Evolutionary conservation across 53 echinoderm and acorn worm genomes (phyloP).

Genomic region (Paracentrotus lividus): DNA sequence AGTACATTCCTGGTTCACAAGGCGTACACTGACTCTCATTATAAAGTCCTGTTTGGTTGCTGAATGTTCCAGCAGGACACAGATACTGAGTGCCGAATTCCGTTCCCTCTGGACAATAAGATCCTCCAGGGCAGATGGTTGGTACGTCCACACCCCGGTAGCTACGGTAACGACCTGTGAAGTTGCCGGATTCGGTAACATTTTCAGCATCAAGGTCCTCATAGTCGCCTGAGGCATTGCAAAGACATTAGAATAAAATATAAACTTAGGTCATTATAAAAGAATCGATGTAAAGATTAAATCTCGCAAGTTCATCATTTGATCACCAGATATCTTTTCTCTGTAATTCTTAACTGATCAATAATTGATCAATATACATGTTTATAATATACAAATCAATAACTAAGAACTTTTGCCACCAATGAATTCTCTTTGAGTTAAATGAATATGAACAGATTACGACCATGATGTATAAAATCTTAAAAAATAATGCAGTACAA

Average conservation of each 20-base stretch:
- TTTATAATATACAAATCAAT: too few species aligned
- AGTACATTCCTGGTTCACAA: constrained; percentile 93
- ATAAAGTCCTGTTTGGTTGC: constrained; percentile 91
- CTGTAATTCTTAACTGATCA: too few species aligned
- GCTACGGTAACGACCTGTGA: constrained; percentile 93
- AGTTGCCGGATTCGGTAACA: constrained; percentile 86
- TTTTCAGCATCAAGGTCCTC: constrained; percentile 89
- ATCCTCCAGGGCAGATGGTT: constrained; percentile 88
- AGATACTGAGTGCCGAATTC: constrained; percentile 84
- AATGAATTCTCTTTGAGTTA: too few species aligned
- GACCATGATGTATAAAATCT: too few species aligned
- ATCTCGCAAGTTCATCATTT: too few species aligned
- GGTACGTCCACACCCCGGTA: constrained; percentile 94
- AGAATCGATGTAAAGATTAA: too few species aligned
- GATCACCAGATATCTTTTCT: too few species aligned
- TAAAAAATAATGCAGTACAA: too few species aligned
- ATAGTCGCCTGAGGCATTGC: constrained; percentile 81
- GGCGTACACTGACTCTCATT: constrained; percentile 87
- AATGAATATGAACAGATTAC: too few species aligned
- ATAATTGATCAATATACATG: too few species aligned
- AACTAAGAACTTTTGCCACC: too few species aligned
- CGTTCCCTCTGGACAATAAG: constrained; percentile 90
- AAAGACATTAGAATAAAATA: neutral
- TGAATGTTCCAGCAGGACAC: constrained; percentile 93
- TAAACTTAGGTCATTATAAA: too few species aligned